Evolutionary conservation across 2,113 vertebrate species (phyloP), one percentile per base, ranked within the genome.

Genomic region (Daboia siamensis): DNA sequence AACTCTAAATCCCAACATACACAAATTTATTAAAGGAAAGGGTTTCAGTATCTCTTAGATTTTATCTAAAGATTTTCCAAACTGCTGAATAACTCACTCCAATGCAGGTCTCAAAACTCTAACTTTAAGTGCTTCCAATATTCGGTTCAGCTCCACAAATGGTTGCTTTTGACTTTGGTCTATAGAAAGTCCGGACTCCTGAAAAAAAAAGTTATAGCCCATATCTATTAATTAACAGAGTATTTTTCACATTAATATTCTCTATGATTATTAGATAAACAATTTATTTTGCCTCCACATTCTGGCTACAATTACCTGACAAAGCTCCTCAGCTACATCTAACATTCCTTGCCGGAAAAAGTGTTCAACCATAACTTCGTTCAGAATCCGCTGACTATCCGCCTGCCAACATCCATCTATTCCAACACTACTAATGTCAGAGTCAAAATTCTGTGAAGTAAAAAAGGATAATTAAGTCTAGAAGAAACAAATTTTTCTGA

Each of bases 321-420:
- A 98, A 86, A 98, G 98, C 0, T 98, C 98, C 95, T 98, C 98
- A 0, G 98, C 98, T 1, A 98, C 98, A 85, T 98, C 98, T 96
- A 98, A 93, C 98, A 98, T 98, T 2, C 98, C 98, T 94, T 98
- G 98, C 61, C 98, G 93, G 93, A 98, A 98, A 96, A 98, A 98
- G 94, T 98, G 98, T 89, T 98, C 98, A 93, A 98, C 98, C 98
- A 98, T 98, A 93, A 98, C 98, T 93, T 98, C 98, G 0, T 98
- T 98, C 96, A 98, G 98, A 94, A 98, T 98, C 8, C 97, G 87
- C 84, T 98, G 98, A 94, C 98, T 98, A 93, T 98, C 98, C 33
- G 98, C 95, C 95, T 98, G 98, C 98, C 98, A 98, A 95, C 98
- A 98, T 88, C 98, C 98, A 69, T 98, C 98, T 57, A 98, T 98